Conservation (phyloP, 2,888 invertebrate species). For the Zaprionus obscuricornis region DNA sequence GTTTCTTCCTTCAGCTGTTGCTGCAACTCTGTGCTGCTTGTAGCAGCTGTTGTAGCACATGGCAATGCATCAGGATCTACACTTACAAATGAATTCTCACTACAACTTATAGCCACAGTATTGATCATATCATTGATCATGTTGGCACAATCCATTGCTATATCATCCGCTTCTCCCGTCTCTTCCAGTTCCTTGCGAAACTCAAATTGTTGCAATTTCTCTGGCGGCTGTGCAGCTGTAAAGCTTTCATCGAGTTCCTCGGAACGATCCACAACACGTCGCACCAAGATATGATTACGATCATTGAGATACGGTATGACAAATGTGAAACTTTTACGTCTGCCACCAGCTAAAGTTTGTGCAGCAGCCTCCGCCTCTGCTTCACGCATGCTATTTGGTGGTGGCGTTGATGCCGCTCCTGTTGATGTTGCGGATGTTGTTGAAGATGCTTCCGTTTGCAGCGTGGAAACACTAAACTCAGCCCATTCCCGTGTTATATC, state of each 20-base stretch:
- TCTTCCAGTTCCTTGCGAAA: slow-evolving; percentile 62
- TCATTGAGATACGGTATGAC: slow-evolving; percentile 86
- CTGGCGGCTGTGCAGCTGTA: slow-evolving; percentile 34
- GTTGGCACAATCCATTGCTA: slow-evolving; percentile 74
- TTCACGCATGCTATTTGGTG: slow-evolving; percentile 47
- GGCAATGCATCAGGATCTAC: slow-evolving; percentile 63
- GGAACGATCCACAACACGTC: slow-evolving; percentile 81
- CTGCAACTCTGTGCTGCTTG: too few species aligned
- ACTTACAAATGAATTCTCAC: slow-evolving; percentile 84
- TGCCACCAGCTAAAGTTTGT: slow-evolving; percentile 55
- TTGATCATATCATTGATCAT: slow-evolving; percentile 85
- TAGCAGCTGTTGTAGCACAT: background rate
- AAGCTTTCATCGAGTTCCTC: slow-evolving; percentile 76
- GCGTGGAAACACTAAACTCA: slow-evolving; percentile 82
- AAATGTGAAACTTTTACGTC: slow-evolving; percentile 84
- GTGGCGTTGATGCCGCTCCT: too few species aligned
- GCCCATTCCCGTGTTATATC: slow-evolving; percentile 83
- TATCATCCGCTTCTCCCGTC: slow-evolving; percentile 37
- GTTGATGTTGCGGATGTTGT: too few species aligned
- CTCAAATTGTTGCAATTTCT: slow-evolving; percentile 61
- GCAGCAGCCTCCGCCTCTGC: slow-evolving; percentile 52
- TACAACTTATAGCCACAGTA: slow-evolving; percentile 86
- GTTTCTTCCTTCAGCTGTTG: slow-evolving; percentile 38
- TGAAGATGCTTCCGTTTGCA: too few species aligned
- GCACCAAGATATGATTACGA: slow-evolving; percentile 85